Percentiles rank a stretch among this genome's conserved stretches.
Conservation (phyloP, 64 coral and sea anemone species). For the Montipora sp. region DNA sequence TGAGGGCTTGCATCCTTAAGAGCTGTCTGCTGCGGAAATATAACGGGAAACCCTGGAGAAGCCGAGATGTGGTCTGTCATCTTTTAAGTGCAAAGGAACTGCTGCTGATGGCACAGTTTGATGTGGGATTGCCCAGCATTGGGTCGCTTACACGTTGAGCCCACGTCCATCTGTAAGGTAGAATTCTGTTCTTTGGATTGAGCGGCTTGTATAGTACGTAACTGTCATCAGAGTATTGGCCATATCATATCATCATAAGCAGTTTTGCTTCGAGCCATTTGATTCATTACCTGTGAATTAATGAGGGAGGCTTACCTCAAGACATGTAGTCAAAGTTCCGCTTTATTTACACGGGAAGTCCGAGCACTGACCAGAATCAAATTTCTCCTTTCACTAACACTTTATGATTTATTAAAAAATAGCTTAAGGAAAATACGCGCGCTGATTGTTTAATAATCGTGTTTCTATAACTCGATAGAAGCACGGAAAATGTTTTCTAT, state of each 20-base stretch:
- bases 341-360: not conserved
- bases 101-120: not conserved
- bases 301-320: not conserved
- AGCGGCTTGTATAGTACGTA: constrained; percentile 27
- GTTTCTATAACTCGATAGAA: no score
- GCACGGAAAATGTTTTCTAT: no score
- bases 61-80: constrained; percentile 37
- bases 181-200: constrained; percentile 16
- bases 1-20: constrained; percentile 14
- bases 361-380: constrained; percentile 1
- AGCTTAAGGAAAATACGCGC: no score
- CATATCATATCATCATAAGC: not conserved
- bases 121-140: constrained; percentile 34
- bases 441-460: no score
- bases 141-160: constrained; percentile 24
- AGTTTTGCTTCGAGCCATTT: constrained; percentile 1
- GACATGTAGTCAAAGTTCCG: not conserved
- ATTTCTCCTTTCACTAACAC: not conserved
- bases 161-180: constrained; percentile 47
- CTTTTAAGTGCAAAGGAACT: constrained; percentile 43
- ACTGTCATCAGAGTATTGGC: not conserved
- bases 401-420: not conserved
- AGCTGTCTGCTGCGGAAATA: constrained; percentile 34
- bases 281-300: not conserved
- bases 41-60: constrained; percentile 60